Base-by-base conservation (phyloP, 2,113 vertebrate genomes). In the Electrona antarctica region DNA sequence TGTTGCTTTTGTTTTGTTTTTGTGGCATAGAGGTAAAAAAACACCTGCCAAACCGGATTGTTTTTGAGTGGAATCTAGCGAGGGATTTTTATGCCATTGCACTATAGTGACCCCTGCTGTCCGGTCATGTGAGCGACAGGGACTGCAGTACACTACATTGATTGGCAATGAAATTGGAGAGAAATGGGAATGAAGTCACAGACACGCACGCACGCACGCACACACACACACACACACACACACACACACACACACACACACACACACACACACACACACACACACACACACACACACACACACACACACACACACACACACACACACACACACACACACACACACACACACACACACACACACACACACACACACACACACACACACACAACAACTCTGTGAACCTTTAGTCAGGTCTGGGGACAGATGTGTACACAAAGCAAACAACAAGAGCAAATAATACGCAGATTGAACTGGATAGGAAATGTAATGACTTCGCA, bases 401-500 rank as follows among this genome's bases (percentile, higher is more conserved):
- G 84, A 87, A 87, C 81, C 75, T 79, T 87, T 72, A 77, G 48
- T 77, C 69, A 21, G 47, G 70, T 72, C 60, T 68, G 68, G 54
- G 69, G 57, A 52, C 33, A 56, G 69, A 69, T 21, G 60, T 67
- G 77, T 65, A 74, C 79, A 86, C 83, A 82, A 69, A 80, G 79
- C 82, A 90, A 90, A 90, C 74, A 90, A 4, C 0, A 41, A 28
- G 45, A 76, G 72, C 73, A 89, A 88, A 87, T 55, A 88, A 87
- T 55, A 88, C 48, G 33, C 65, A 14, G 46, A 63, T 0, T 73
- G 60, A 67, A 59, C 71, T n/a, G 47, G 29, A 29, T 13, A 12
- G 21, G 47, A 13, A 48, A 45, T 12, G 33, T 59, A 9, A 79
- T 59, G 50, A 69, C 7, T 0, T 62, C 33, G 71, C 41, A 76